A percentile compares a stretch with the other conserved stretches of the same genome.
These are phyloP conservation scores for Sitta carolinensis DNA, from an alignment of 2,797 vertebrate species.

Conservation along the genomic window DNA sequence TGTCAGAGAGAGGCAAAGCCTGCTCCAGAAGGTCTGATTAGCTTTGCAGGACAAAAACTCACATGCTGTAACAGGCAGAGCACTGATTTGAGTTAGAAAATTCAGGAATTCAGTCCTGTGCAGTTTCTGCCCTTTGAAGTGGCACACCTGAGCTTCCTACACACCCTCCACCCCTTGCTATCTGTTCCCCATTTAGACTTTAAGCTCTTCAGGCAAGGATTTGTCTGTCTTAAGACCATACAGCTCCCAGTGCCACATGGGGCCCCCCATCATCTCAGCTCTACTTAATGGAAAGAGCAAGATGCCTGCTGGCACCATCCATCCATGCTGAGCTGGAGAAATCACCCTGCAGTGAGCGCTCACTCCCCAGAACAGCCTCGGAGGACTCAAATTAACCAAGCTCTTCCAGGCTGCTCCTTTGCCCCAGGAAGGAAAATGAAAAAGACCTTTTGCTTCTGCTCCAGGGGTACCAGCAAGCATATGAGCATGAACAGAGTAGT, in stretches of 20 bases:
- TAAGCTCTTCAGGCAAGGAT: slow-evolving; percentile 28
- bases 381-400: not conserved
- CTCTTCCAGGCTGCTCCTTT: not conserved
- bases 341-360: not conserved
- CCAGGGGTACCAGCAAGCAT: not conserved
- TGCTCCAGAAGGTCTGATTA: not conserved
- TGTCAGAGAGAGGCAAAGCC: not conserved
- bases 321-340: not conserved
- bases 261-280: slow-evolving; percentile 7
- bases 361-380: not conserved
- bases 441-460: not conserved
- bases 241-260: not conserved
- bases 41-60: not conserved
- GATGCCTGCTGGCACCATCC: slow-evolving; percentile 10
- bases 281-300: slow-evolving; percentile 22
- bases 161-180: not conserved
- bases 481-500: not conserved
- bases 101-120: not conserved
- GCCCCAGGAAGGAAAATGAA: not conserved
- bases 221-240: not conserved
- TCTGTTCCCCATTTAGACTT: not conserved
- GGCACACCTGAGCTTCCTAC: not conserved
- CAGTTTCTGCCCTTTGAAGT: not conserved
- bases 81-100: not conserved
- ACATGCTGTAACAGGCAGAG: not conserved